Evolutionary conservation across 1,140 invertebrate species (phyloP).

Genomic region (Polypedilum vanderplanki): DNA sequence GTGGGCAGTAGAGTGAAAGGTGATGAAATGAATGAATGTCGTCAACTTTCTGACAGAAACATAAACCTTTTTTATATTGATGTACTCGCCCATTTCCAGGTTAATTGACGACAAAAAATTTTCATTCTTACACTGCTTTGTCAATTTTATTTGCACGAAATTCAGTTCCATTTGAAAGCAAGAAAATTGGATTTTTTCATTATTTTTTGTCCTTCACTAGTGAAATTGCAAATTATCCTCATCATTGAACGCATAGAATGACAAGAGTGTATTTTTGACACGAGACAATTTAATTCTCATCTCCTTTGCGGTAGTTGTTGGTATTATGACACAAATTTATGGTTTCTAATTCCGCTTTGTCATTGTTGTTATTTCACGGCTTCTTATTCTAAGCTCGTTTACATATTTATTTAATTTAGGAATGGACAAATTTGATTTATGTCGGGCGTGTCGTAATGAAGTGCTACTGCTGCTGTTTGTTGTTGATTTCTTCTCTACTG

Average conservation of each 20-base stretch:
- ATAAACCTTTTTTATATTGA: too few relatives aligned
- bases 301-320: too few relatives aligned
- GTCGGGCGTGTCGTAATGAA: neutral
- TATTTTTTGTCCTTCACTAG: neutral
- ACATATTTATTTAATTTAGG: constrained; percentile 7
- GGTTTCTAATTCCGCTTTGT: neutral
- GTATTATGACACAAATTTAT: neutral
- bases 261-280: too few relatives aligned
- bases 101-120: too few relatives aligned
- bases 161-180: neutral
- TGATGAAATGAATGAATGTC: too few relatives aligned
- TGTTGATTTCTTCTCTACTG: too few relatives aligned
- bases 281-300: neutral
- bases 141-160: neutral
- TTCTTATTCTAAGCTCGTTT: neutral
- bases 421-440: constrained; percentile 10
- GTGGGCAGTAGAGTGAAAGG: too few relatives aligned
- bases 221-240: neutral
- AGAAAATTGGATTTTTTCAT: neutral
- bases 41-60: too few relatives aligned
- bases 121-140: neutral
- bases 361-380: neutral
- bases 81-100: too few relatives aligned
- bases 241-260: neutral
- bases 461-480: too few relatives aligned